Evolutionary conservation across 2,797 vertebrate genomes (phyloP).

Genomic region (Acipenser oxyrinchus): DNA sequence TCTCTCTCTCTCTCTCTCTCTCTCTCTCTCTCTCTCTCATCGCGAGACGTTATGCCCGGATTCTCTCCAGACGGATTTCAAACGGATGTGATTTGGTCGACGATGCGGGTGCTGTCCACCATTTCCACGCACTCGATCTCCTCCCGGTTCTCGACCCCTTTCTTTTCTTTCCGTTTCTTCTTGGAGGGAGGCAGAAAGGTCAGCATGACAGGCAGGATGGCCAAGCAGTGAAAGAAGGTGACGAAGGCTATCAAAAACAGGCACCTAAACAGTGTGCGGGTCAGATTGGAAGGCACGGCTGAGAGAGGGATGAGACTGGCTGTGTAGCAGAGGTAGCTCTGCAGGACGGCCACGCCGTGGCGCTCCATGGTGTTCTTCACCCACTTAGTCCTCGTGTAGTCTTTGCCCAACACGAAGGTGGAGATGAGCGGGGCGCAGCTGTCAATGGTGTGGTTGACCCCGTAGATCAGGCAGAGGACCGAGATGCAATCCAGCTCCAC

Average conservation of each 20-base stretch:
- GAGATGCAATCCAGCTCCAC: constrained; percentile 96
- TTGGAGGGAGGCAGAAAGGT: constrained; percentile 97
- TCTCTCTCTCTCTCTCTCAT: constrained; percentile 28
- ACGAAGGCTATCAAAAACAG: constrained; percentile 92
- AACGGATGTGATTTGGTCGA: constrained; percentile 97
- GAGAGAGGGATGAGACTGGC: constrained; percentile 88
- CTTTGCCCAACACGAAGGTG: constrained; percentile 86
- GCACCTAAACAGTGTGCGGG: constrained; percentile 94
- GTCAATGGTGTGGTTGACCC: constrained; percentile 91
- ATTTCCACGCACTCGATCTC: constrained; percentile 97
- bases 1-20: constrained; percentile 6
- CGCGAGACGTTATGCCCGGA: constrained; percentile 13
- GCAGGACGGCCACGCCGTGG: constrained; percentile 90
- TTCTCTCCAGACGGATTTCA: constrained; percentile 45
- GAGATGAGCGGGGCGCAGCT: constrained; percentile 90
- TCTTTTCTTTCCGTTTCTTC: constrained; percentile 72
- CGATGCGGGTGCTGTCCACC: constrained; percentile 91
- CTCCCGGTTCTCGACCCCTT: constrained; percentile 71
- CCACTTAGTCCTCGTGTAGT: constrained; percentile 94
- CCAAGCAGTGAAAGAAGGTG: constrained; percentile 95
- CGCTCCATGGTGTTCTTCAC: constrained; percentile 90
- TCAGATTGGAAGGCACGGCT: constrained; percentile 93
- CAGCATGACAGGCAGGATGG: constrained; percentile 94
- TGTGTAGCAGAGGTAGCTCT: constrained; percentile 91
- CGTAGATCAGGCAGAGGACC: constrained; percentile 90